Conservation (phyloP, 2,797 vertebrate species). For the Peromyscus aztecus region DNA sequence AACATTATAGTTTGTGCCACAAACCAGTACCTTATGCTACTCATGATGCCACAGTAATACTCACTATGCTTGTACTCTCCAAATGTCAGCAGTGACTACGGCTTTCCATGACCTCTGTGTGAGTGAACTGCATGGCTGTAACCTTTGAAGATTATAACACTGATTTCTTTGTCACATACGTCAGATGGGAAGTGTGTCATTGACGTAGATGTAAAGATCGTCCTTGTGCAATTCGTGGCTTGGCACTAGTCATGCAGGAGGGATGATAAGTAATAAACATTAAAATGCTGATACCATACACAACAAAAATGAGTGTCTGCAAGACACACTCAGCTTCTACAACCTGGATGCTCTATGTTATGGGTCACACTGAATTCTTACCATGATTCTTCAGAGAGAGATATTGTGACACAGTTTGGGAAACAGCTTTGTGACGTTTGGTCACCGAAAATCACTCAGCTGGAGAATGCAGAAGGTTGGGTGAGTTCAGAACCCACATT, state of each 20-base stretch:
- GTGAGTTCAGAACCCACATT: neutral
- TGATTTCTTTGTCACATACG: neutral
- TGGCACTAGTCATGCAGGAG: neutral
- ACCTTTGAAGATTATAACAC: neutral
- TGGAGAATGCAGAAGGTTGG: neutral
- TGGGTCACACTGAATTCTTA: neutral
- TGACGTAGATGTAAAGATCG: slow-evolving; percentile 16
- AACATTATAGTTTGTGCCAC: neutral
- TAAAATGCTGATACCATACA: neutral
- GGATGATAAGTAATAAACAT: neutral
- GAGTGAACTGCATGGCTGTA: neutral
- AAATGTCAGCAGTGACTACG: neutral
- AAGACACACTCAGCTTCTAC: neutral
- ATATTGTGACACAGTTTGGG: neutral
- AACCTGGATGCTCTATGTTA: neutral
- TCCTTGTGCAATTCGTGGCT: neutral
- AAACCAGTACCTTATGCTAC: neutral
- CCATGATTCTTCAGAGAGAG: neutral
- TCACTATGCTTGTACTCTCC: neutral
- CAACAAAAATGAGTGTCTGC: neutral
- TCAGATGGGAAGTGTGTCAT: neutral
- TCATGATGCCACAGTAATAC: neutral
- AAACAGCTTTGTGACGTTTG: neutral
- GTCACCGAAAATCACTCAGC: slow-evolving; percentile 5
- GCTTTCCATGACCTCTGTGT: neutral